phyloP scores from a whole-genome alignment of 1,140 invertebrate genomes.

The Condylostylus longicornis region DNA sequence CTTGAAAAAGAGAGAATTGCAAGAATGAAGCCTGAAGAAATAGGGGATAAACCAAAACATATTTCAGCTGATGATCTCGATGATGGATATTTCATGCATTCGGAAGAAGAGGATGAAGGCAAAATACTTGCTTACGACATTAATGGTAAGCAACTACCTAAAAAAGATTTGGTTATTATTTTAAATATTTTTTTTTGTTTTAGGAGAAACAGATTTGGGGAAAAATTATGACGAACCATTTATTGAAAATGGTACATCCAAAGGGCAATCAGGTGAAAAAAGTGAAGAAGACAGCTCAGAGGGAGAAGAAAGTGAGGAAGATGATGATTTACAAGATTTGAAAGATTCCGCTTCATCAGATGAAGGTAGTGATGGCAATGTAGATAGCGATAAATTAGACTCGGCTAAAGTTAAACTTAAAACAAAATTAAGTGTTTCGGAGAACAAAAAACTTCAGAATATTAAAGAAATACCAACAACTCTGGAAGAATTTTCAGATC shows the following conservation, averaged over 20 bases:
- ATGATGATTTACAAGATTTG: slow-evolving; percentile 35
- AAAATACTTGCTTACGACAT: slow-evolving; percentile 34
- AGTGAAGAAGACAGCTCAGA: slow-evolving; percentile 18
- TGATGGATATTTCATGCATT: slow-evolving; percentile 44
- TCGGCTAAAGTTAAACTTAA: slow-evolving; percentile 9
- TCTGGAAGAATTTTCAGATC: slow-evolving; percentile 48
- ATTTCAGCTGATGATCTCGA: slow-evolving; percentile 72
- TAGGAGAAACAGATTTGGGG: no score
- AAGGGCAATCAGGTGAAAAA: slow-evolving; percentile 21
- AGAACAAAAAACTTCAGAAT: slow-evolving; percentile 43
- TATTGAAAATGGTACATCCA: slow-evolving; percentile 27
- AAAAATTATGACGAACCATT: not conserved
- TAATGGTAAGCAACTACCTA: slow-evolving; percentile 23
- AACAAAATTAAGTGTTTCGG: slow-evolving; percentile 11
- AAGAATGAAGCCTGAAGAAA: slow-evolving; percentile 52
- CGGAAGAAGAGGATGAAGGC: slow-evolving; percentile 25
- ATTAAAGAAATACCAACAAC: slow-evolving; percentile 49
- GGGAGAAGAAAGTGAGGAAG: slow-evolving; percentile 16
- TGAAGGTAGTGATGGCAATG: slow-evolving; percentile 13
- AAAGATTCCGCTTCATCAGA: slow-evolving; percentile 28
- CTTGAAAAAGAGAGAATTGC: slow-evolving; percentile 57
- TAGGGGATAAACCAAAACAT: slow-evolving; percentile 30
- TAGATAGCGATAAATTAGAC: slow-evolving; percentile 10
- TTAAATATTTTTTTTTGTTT: slow-evolving; percentile 12
- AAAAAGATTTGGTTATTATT: no score